Evolutionary conservation across 1,140 invertebrate genomes (phyloP), one percentile per base, ranked within the genome.

Genomic region (Drosophila setifemur): DNA sequence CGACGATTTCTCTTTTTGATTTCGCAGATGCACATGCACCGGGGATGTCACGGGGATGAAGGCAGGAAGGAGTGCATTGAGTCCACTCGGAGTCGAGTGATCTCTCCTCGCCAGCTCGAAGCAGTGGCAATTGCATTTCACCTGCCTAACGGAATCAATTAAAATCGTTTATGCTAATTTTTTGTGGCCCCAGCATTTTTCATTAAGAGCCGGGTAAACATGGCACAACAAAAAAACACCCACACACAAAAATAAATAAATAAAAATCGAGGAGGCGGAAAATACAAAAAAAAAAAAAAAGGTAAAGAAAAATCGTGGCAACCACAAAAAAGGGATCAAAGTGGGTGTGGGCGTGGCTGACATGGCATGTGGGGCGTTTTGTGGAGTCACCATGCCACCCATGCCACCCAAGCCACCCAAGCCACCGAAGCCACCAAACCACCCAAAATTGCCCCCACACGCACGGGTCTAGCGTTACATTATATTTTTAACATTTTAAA

Each of bases 401-500:
- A 6, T 26, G 19, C 12, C 8, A 9, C 25, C 12, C 8, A 9
- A 14, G 6, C 11, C 35, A 31, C 7, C 28, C 8, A 8, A 4
- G 0, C n/a, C 11, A 11, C 47, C n/a, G n/a, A 9, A 14, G 6
- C 11, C 35, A 31, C 7, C 28, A 6, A 8, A 4, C 47, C 31
- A 16, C 11, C 14, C 40, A 37, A 8, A 19, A 23, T 9, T 45
- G 39, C 9, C 7, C 29, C 25, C 39, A 29, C n/a, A 35, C 21
- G 19, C 47, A 29, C 26, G 25, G 31, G 47, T 50, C 25, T 52
- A 69, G 66, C 63, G 69, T 71, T 75, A 81, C 71, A 81, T 81
- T 81, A 79, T 79, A 75, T 79, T 81, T 82, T 69, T 73, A 81
- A 79, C 78, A 75, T 81, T 81, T 79, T 69, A 73, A 79, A 74